Conservation (phyloP, 2,797 vertebrate genomes). For the Simalia tracyae region DNA sequence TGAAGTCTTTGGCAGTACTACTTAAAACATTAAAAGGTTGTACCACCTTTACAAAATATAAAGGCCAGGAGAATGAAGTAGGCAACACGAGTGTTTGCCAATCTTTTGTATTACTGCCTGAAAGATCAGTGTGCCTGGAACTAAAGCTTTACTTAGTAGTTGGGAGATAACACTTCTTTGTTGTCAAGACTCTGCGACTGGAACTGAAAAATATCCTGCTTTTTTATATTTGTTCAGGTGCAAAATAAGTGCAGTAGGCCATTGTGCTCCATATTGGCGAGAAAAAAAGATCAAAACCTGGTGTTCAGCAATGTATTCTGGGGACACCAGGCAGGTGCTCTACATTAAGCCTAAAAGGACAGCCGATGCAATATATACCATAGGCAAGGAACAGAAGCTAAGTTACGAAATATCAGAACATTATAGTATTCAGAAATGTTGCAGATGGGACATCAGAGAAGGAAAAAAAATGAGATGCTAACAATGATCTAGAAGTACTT, state of each 20-base stretch:
- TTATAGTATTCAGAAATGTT: not conserved
- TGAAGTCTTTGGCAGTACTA: conserved; percentile 37
- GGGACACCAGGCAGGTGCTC: too few species aligned
- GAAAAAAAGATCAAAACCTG: too few species aligned
- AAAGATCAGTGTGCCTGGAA: not conserved
- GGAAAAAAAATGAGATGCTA: not conserved
- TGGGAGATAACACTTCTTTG: not conserved
- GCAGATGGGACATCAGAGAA: not conserved
- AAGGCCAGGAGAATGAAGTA: not conserved
- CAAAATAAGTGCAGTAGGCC: too few species aligned
- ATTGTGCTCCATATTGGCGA: too few species aligned
- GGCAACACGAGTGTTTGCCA: not conserved
- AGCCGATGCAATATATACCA: too few species aligned
- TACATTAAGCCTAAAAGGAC: too few species aligned
- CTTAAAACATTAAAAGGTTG: conserved; percentile 25
- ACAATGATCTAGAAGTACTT: not conserved
- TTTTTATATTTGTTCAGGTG: too few species aligned
- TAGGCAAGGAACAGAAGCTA: not conserved
- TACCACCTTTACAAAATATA: not conserved
- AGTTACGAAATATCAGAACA: not conserved
- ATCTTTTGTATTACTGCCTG: not conserved
- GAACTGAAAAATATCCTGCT: too few species aligned
- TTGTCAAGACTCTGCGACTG: too few species aligned
- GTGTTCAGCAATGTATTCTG: too few species aligned
- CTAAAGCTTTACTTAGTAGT: not conserved